Evolutionary conservation across 1,140 invertebrate species (phyloP).

Genomic region (Himalopsyche phryganea): DNA sequence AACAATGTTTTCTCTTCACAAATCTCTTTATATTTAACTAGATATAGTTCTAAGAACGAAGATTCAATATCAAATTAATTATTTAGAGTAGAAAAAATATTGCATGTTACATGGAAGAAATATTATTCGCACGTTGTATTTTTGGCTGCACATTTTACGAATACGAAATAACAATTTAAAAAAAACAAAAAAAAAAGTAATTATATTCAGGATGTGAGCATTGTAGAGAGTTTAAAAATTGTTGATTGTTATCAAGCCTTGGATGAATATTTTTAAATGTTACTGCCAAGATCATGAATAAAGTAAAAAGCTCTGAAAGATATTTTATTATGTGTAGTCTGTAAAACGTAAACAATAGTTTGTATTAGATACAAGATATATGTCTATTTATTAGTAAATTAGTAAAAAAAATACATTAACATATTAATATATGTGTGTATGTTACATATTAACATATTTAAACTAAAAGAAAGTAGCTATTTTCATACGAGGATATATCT

Average conservation of each 20-base stretch:
- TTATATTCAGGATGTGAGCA: constrained; percentile 8
- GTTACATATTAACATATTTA: constrained; percentile 3
- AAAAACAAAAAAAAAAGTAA: constrained; percentile 22
- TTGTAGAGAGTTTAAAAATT: constrained; percentile 1
- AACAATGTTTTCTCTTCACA: too few relatives aligned
- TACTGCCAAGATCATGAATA: not conserved
- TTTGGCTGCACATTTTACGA: constrained; percentile 28
- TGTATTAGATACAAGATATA: constrained; percentile 18
- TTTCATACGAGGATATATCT: constrained; percentile 28
- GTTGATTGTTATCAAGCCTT: not conserved
- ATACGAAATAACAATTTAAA: constrained; percentile 19
- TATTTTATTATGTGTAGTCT: constrained; percentile 3
- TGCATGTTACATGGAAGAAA: constrained; percentile 4
- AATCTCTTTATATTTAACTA: too few relatives aligned
- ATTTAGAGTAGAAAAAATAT: too few relatives aligned
- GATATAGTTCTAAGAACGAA: too few relatives aligned
- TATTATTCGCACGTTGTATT: constrained; percentile 28
- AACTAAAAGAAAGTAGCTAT: constrained; percentile 30
- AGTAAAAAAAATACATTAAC: constrained; percentile 15
- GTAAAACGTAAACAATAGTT: not conserved
- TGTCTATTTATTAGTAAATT: constrained; percentile 31
- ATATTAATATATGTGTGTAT: constrained; percentile 23
- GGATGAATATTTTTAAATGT: not conserved
- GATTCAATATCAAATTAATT: too few relatives aligned
- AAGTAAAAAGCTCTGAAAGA: constrained; percentile 6